phyloP scores from a whole-genome alignment of 2,113 vertebrate genomes.

The Vicugna pacos region DNA sequence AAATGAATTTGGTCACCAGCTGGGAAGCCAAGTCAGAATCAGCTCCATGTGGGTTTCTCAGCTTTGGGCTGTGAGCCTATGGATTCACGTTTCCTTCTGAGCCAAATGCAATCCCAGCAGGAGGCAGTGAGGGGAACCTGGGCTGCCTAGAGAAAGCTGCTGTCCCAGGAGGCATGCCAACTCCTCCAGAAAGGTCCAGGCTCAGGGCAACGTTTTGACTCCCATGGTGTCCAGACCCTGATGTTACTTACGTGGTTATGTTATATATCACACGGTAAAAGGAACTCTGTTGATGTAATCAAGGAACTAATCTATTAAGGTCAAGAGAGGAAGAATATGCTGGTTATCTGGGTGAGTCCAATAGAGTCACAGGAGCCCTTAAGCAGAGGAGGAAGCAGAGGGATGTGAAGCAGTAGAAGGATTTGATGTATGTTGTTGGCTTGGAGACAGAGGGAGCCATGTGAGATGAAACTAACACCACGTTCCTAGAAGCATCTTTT shows the following conservation, averaged over 20 bases:
- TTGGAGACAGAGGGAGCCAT: not conserved
- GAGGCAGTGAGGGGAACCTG: not conserved
- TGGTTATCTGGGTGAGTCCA: not conserved
- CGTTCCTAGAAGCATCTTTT: not conserved
- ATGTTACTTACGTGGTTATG: not conserved
- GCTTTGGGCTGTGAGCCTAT: not conserved
- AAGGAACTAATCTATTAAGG: not conserved
- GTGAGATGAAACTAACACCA: not conserved
- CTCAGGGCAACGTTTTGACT: not conserved
- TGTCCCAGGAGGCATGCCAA: not conserved
- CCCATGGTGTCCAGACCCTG: not conserved
- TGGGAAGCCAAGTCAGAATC: not conserved
- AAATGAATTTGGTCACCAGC: slow-evolving; percentile 40
- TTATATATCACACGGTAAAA: not conserved
- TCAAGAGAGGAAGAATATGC: not conserved
- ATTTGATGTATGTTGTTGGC: not conserved
- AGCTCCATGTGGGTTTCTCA: not conserved
- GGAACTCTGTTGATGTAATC: not conserved
- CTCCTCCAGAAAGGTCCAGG: not conserved
- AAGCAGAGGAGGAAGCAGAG: not conserved
- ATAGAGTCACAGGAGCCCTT: not conserved
- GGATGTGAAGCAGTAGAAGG: not conserved
- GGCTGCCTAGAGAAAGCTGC: not conserved
- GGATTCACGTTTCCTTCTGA: not conserved
- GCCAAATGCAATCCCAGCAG: not conserved